phyloP scores from a whole-genome alignment of 2,113 vertebrate genomes.

The Engraulis encrasicolus region DNA sequence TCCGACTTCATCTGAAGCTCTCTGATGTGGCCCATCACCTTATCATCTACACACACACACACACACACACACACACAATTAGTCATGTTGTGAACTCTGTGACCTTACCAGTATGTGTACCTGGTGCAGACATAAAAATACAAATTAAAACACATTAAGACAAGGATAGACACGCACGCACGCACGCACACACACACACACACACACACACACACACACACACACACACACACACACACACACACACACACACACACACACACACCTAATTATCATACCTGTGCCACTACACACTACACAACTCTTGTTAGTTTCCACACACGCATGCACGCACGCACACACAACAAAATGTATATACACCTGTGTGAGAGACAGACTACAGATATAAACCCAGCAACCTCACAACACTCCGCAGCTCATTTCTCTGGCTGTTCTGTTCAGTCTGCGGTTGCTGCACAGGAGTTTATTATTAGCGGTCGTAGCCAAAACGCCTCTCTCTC shows the following conservation, averaged over 20 bases:
- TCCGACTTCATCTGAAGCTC: slow-evolving; percentile 97
- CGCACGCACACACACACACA: slow-evolving; percentile 9
- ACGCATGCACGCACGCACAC: no score
- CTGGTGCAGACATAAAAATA: no score
- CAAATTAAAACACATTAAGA: no score
- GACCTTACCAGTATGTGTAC: no score
- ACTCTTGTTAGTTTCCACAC: no score
- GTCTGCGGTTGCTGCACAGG: background rate
- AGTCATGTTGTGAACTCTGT: no score
- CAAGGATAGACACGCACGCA: background rate
- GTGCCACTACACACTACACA: no score
- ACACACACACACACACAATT: slow-evolving; percentile 15
- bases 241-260: background rate
- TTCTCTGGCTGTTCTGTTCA: background rate
- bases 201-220: background rate
- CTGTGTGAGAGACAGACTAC: background rate
- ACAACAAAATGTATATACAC: no score
- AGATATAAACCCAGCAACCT: background rate
- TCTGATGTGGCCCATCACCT: slow-evolving; percentile 85
- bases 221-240: background rate
- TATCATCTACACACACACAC: slow-evolving; percentile 85
- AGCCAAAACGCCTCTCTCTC: slow-evolving; percentile 24
- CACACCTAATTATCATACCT: background rate
- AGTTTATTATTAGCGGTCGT: slow-evolving; percentile 4
- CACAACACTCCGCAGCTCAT: background rate